A percentile compares a stretch with the other conserved stretches of the same genome.
Conservation (phyloP, 23 tunicate genomes). For the Halocynthia aurantium region DNA sequence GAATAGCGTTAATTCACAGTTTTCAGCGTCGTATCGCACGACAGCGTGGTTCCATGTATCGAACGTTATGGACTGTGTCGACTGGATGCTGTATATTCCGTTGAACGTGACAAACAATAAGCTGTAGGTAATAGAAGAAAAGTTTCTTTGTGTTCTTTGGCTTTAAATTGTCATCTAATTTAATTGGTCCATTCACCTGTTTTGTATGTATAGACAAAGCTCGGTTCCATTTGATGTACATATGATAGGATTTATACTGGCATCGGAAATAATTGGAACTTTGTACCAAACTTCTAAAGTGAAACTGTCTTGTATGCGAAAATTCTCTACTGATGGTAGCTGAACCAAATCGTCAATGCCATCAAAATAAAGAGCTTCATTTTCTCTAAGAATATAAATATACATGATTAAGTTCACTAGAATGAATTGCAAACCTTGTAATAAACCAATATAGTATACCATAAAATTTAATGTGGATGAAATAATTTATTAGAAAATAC, state of each 20-base stretch:
- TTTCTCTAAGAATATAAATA: neutral
- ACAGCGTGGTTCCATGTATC: constrained; percentile 25
- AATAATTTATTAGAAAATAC: neutral
- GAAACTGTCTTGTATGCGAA: constrained; percentile 21
- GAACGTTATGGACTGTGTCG: neutral
- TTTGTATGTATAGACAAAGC: constrained; percentile 13
- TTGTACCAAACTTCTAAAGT: constrained; percentile 10
- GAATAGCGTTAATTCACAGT: constrained; percentile 22
- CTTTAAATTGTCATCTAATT: too few relatives aligned
- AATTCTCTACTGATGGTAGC: neutral
- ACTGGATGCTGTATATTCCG: too few relatives aligned
- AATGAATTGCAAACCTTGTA: neutral
- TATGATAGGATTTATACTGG: constrained; percentile 6
- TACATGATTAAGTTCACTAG: neutral
- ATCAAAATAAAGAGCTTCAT: constrained; percentile 2
- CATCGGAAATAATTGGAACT: neutral
- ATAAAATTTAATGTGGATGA: too few relatives aligned
- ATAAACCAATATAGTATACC: too few relatives aligned
- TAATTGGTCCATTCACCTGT: neutral
- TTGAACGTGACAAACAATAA: too few relatives aligned
- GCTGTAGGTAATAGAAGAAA: too few relatives aligned
- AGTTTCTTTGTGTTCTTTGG: too few relatives aligned
- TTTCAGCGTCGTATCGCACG: constrained; percentile 17
- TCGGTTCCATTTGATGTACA: constrained; percentile 7
- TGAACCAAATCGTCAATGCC: constrained; percentile 11